Base-by-base conservation (phyloP, 2,797 vertebrate species). In the Antrozous pallidus region DNA sequence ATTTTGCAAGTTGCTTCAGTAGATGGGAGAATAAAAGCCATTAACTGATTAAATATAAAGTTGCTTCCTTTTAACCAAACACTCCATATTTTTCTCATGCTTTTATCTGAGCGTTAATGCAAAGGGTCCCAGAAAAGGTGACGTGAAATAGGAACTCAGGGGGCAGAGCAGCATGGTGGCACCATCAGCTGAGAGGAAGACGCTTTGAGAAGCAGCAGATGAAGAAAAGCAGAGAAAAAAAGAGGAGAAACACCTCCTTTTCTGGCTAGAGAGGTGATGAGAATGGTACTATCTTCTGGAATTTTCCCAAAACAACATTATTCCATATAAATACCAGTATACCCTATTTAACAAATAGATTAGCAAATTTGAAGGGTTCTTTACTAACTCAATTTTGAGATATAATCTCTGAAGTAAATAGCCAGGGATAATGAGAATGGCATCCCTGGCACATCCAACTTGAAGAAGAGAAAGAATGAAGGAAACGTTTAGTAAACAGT, bases 31-130 rank as follows among this genome's bases (percentile, higher is more conserved):
- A 96, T 95, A 96, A 95, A 96, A 82, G 28, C 77, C 90, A 95
- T 95, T 94, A 97, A 83, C 45, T 93, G 49, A 96, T 94, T 82
- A 96, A 95, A 84, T 67, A 79, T 67, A 90, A 94, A 88, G 49
- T 90, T 77, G 78, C 79, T 95, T 93, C 45, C 94, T 86, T 95
- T 93, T 86, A 94, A 28, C 33, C 33, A 93, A 89, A 83, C 63
- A 18, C 54, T 70, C 74, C 90, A 88, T 87, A 74, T 80, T 74
- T 90, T 88, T 78, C 31, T 82, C 22, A 20, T 69, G 45, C 40
- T 92, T 92, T 94, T 74, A 54, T 96, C 33, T 85, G n/a, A 91
- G 38, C 40, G 49, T 85, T 63, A 91, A 93, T 74, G n/a, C 20
- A 78, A 86, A 94, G 67, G 80, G 71, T 95, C 61, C 93, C 12